phyloP scores from a whole-genome alignment of 2,113 vertebrate genomes.

The Sylvia atricapilla region DNA sequence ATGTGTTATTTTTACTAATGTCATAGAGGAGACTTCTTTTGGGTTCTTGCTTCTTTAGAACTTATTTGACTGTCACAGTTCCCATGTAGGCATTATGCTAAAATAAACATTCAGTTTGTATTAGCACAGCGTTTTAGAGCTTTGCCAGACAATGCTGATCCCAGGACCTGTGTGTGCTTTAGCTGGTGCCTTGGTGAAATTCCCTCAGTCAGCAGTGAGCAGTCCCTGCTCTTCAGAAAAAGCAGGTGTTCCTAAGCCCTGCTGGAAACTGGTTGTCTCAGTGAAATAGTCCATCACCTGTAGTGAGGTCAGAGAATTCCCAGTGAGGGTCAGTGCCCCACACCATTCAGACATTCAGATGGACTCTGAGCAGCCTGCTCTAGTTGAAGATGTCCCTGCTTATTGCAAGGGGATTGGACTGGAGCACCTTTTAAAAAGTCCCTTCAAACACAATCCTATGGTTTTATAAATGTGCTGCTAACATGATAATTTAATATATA shows the following conservation, averaged over 20 bases:
- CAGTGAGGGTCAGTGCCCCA: background rate
- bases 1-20: background rate
- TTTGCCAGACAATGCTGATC: background rate
- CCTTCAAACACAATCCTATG: background rate
- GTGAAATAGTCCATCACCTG: background rate
- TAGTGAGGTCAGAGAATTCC: background rate
- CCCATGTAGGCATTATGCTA: background rate
- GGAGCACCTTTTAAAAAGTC: background rate
- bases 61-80: background rate
- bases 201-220: background rate
- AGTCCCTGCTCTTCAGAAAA: background rate
- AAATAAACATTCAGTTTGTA: background rate
- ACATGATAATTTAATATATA: background rate
- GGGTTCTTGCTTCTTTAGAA: background rate
- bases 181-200: background rate
- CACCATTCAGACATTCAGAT: no score
- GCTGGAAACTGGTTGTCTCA: background rate
- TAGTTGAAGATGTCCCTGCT: background rate
- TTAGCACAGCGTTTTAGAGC: background rate
- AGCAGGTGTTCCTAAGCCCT: background rate
- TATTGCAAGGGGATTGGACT: background rate
- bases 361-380: background rate
- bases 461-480: background rate
- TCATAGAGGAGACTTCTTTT: background rate
- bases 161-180: background rate